phyloP scores from a whole-genome alignment of 2,113 vertebrate species.

The Serilophus lunatus region DNA sequence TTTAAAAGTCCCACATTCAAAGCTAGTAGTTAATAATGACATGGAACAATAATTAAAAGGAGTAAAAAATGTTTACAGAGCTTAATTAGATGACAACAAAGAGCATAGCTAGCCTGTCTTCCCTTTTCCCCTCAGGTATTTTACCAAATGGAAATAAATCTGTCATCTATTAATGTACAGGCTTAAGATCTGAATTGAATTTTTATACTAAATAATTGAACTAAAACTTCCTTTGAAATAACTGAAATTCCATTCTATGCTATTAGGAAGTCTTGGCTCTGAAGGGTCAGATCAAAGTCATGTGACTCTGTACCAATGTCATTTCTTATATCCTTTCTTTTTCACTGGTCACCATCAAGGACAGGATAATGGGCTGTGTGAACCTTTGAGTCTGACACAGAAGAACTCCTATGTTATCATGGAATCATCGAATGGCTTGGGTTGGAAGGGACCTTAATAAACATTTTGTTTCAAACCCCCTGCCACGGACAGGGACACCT shows the following conservation, averaged over 20 bases:
- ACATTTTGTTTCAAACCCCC: not conserved
- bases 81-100: conserved; percentile 69
- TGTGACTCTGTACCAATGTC: not conserved
- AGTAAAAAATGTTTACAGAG: not conserved
- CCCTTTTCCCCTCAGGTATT: not conserved
- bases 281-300: not conserved
- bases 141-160: conserved; percentile 4
- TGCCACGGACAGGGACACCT: not conserved
- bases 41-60: conserved; percentile 61
- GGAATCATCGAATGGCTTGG: not conserved
- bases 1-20: conserved; percentile 47
- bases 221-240: not conserved
- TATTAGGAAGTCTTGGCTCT: not conserved
- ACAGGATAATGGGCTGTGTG: not conserved
- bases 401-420: not conserved
- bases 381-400: not conserved
- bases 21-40: conserved; percentile 34
- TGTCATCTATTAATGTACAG: not conserved
- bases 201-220: not conserved
- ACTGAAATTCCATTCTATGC: not conserved
- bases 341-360: not conserved
- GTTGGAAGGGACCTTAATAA: not conserved
- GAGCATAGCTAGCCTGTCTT: not conserved
- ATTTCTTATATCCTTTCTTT: not conserved
- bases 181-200: not conserved